A percentile compares a stretch with the other conserved stretches of the same genome.
Evolutionary conservation across 2,888 invertebrate genomes (phyloP).

Genomic region (Melieria picta): DNA sequence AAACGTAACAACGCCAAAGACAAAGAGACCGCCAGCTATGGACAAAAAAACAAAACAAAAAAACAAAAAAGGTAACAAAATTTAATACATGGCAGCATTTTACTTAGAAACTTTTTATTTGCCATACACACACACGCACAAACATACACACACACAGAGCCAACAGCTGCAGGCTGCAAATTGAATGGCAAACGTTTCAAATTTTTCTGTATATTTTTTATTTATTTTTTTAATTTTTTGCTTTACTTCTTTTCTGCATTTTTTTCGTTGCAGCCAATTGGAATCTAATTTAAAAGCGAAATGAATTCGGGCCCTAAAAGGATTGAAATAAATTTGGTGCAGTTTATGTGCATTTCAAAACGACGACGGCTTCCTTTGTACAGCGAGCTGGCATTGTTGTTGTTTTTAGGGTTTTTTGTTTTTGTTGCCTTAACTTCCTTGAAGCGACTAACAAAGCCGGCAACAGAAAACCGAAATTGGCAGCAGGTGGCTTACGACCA

Average conservation of each 20-base stretch:
- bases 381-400: too few species aligned
- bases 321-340: slow-evolving; percentile 57
- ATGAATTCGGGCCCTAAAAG: slow-evolving; percentile 51
- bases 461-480: neutral
- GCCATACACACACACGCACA: neutral
- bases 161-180: neutral
- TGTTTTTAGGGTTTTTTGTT: slow-evolving; percentile 40
- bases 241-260: neutral
- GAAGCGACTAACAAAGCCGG: neutral
- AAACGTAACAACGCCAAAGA: neutral
- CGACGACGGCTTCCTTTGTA: too few species aligned
- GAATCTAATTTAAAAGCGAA: slow-evolving; percentile 59
- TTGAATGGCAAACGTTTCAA: too few species aligned
- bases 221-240: neutral
- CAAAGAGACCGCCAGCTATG: neutral
- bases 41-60: neutral
- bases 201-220: too few species aligned
- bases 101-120: too few species aligned
- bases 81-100: too few species aligned
- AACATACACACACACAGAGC: neutral
- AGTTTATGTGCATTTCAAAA: slow-evolving; percentile 37
- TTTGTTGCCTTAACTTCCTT: slow-evolving; percentile 20
- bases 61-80: too few species aligned
- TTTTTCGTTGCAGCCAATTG: slow-evolving; percentile 46
- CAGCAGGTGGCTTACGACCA: neutral